A percentile compares a stretch with the other conserved stretches of the same genome.
phyloP scores from a whole-genome alignment of 2,797 vertebrate species.

The Sphenodon punctatus region DNA sequence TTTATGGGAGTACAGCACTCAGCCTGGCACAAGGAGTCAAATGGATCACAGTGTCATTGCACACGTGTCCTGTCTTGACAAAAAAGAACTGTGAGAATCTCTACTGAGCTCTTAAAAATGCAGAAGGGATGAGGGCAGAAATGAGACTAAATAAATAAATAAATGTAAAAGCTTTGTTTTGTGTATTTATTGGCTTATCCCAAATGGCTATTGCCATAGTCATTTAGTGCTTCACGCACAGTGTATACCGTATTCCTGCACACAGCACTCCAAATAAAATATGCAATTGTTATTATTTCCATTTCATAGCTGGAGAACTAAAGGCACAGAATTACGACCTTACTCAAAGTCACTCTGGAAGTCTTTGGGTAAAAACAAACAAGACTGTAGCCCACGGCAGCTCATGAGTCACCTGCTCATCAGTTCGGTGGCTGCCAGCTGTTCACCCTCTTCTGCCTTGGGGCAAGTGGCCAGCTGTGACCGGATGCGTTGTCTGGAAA shows the following conservation, averaged over 20 bases:
- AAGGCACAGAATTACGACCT: conserved; percentile 39
- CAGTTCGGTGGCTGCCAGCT: no score
- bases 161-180: conserved; percentile 8
- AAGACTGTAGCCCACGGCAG: no score
- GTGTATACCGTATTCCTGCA: conserved; percentile 46
- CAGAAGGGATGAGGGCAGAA: no score
- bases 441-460: no score
- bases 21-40: conserved; percentile 31
- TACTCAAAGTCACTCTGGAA: conserved; percentile 4
- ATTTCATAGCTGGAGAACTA: conserved; percentile 47
- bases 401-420: no score
- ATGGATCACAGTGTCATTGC: conserved; percentile 55
- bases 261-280: conserved; percentile 14
- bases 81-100: conserved; percentile 53
- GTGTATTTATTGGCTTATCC: conserved; percentile 19
- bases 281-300: conserved; percentile 31
- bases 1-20: conserved; percentile 32
- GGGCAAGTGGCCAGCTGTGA: no score
- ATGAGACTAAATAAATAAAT: no score
- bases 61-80: conserved; percentile 45
- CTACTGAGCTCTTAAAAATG: conserved; percentile 65
- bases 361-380: no score
- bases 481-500: no score
- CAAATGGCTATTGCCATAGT: conserved; percentile 52
- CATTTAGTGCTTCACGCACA: conserved; percentile 27